Evolutionary conservation across 2,888 invertebrate genomes (phyloP).

Genomic region (Drosophila phalerata): DNA sequence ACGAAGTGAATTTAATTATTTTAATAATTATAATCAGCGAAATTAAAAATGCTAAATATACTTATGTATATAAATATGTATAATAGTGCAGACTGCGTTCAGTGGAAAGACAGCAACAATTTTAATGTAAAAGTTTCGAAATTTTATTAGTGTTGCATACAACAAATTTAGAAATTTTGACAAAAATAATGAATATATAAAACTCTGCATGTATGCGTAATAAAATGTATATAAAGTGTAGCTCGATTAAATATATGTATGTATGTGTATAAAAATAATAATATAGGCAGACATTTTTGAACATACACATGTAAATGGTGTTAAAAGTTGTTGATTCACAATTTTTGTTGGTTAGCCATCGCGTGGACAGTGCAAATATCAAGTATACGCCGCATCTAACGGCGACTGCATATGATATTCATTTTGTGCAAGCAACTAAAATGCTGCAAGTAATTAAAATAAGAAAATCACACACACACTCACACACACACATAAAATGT

Average conservation of each 20-base stretch:
- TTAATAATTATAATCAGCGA: constrained; percentile 29
- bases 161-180: constrained; percentile 44
- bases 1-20: constrained; percentile 21
- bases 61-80: constrained; percentile 1
- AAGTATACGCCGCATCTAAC: constrained; percentile 53
- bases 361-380: constrained; percentile 56
- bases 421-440: constrained; percentile 54
- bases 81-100: constrained; percentile 21
- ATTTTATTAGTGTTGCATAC: constrained; percentile 41
- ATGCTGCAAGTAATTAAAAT: constrained; percentile 74
- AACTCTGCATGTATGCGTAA: constrained; percentile 21
- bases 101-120: constrained; percentile 12
- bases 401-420: constrained; percentile 53
- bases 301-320: constrained; percentile 50
- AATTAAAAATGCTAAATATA: constrained; percentile 14
- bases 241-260: constrained; percentile 9
- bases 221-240: constrained; percentile 14
- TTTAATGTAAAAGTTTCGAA: constrained; percentile 40
- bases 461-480: constrained; percentile 48
- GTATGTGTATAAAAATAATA: constrained; percentile 11
- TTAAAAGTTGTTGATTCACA: constrained; percentile 49
- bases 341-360: constrained; percentile 47
- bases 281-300: constrained; percentile 1
- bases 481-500: constrained; percentile 16
- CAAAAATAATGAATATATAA: constrained; percentile 27